phyloP scores from a whole-genome alignment of 2,113 vertebrate genomes.

The Antennarius striatus region DNA sequence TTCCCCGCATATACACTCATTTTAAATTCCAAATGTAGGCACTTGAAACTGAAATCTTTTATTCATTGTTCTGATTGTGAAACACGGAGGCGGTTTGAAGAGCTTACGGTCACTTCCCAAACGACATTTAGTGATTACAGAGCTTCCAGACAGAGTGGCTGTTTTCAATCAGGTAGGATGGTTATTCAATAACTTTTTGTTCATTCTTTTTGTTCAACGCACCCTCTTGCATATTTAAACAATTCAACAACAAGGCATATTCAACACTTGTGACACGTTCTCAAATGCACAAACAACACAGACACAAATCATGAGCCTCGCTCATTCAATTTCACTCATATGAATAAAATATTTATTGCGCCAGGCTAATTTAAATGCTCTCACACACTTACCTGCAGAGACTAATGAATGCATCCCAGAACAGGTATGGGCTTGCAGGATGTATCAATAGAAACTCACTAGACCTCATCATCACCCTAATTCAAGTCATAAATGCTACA shows the following conservation, averaged over 20 bases:
- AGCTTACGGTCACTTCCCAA: constrained; percentile 56
- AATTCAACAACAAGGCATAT: too few species aligned
- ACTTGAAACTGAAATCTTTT: constrained; percentile 65
- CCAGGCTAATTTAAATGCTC: not conserved
- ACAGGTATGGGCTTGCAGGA: not conserved
- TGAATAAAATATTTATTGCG: too few species aligned
- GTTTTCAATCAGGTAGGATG: constrained; percentile 35
- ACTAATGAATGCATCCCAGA: not conserved
- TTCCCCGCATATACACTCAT: constrained; percentile 31
- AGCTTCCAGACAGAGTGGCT: constrained; percentile 25
- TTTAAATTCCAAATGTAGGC: constrained; percentile 58
- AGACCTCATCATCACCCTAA: not conserved
- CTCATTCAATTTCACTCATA: not conserved
- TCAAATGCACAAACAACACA: constrained; percentile 1
- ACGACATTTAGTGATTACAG: constrained; percentile 53
- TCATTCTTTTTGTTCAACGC: not conserved
- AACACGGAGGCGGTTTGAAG: constrained; percentile 59
- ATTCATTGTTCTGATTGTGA: constrained; percentile 65
- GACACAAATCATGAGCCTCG: not conserved
- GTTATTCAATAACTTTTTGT: constrained; percentile 42
- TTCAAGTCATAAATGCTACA: constrained; percentile 14
- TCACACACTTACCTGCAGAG: not conserved
- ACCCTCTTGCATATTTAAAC: too few species aligned
- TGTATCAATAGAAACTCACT: not conserved
- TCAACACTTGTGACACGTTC: not conserved